Percentiles rank a stretch among this genome's conserved stretches.
Conservation (phyloP, 1,140 invertebrate genomes). For the Platyscapa corneri region DNA sequence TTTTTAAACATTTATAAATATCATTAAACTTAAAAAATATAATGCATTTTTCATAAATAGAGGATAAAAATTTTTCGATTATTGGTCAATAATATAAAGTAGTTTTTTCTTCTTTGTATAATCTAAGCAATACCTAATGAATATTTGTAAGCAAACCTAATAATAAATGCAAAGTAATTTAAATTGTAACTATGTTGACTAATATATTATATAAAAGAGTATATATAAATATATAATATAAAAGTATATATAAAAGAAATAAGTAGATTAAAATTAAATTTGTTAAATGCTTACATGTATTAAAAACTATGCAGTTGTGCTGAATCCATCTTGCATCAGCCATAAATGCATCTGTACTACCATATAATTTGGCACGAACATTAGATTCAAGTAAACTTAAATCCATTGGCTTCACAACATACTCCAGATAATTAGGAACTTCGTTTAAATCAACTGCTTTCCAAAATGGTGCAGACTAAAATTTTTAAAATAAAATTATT, state of each 20-base stretch:
- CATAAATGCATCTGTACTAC: constrained; percentile 91
- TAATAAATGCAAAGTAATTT: neutral
- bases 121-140: neutral
- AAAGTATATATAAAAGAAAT: neutral
- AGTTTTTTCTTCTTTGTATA: neutral
- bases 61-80: too few relatives aligned
- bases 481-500: neutral
- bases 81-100: too few relatives aligned
- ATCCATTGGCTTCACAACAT: constrained; percentile 90
- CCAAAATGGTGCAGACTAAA: constrained; percentile 82
- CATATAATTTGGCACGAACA: constrained; percentile 85
- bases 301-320: constrained; percentile 93
- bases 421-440: constrained; percentile 85
- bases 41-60: too few relatives aligned
- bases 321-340: constrained; percentile 94
- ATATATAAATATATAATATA: neutral
- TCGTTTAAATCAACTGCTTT: constrained; percentile 81
- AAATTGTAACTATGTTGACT: neutral
- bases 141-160: neutral
- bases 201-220: neutral
- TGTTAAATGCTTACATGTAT: constrained; percentile 83
- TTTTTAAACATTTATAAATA: too few relatives aligned
- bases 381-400: constrained; percentile 84
- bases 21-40: too few relatives aligned
- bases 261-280: neutral